A percentile compares a stretch with the other conserved stretches of the same genome.
These are phyloP conservation scores for Phlogophora meticulosa DNA, from an alignment of 2,888 invertebrate species.

Conservation along the genomic window DNA sequence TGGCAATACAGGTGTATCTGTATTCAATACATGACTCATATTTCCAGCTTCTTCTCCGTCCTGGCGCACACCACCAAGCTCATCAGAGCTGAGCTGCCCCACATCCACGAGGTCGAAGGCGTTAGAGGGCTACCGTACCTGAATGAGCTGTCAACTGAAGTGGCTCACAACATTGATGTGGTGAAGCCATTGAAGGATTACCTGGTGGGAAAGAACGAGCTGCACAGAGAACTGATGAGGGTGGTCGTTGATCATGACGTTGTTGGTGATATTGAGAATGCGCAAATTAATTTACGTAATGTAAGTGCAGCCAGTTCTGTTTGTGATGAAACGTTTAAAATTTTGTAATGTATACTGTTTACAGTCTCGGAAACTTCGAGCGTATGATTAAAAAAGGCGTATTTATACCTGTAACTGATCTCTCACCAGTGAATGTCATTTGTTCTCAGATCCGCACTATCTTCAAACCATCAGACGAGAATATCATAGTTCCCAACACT, in stretches of 20 bases:
- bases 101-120: constrained; percentile 81
- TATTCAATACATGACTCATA: background rate
- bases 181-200: constrained; percentile 72
- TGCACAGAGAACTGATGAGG: constrained; percentile 63
- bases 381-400: no score
- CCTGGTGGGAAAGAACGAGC: constrained; percentile 58
- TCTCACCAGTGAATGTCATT: no score
- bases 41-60: constrained; percentile 77
- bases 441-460: constrained; percentile 68
- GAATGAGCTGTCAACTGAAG: constrained; percentile 70
- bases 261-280: constrained; percentile 70
- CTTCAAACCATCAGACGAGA: constrained; percentile 52
- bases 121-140: constrained; percentile 76
- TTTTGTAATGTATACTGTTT: no score
- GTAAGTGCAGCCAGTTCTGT: constrained; percentile 69
- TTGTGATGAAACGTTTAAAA: no score
- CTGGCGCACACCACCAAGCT: constrained; percentile 76
- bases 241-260: constrained; percentile 64
- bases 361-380: no score
- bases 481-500: constrained; percentile 61
- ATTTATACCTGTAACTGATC: no score
- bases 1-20: no score
- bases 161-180: constrained; percentile 79
- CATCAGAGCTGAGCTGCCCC: constrained; percentile 79
- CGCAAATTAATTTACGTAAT: constrained; percentile 76